phyloP scores from a whole-genome alignment of 2,888 invertebrate genomes.

The Halictus ligatus region DNA sequence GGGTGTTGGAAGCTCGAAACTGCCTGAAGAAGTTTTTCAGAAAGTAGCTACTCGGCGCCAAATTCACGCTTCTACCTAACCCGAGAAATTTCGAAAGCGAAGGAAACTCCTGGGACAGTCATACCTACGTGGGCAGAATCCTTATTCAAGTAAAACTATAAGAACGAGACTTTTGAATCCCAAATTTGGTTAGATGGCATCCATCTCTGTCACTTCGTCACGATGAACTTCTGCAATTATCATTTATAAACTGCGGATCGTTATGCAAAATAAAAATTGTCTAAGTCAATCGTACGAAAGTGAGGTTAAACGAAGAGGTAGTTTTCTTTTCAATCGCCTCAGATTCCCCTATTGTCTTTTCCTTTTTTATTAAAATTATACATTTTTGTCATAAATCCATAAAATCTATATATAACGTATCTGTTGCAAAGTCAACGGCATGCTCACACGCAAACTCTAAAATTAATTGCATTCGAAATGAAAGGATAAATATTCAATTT shows the following conservation, averaged over 20 bases:
- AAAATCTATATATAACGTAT: not conserved
- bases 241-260: not conserved
- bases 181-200: not conserved
- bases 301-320: no score
- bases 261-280: not conserved
- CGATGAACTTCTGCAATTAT: not conserved
- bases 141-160: not conserved
- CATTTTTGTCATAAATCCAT: no score
- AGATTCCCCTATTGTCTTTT: no score
- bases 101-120: not conserved
- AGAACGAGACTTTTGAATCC: not conserved
- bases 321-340: no score
- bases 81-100: not conserved
- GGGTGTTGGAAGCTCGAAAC: not conserved
- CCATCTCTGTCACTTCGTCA: not conserved
- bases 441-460: not conserved
- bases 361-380: no score
- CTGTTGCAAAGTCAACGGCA: not conserved
- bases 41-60: not conserved
- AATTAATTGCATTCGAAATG: not conserved
- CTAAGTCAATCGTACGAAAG: no score
- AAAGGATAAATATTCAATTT: not conserved
- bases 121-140: not conserved
- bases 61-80: conserved; percentile 1
- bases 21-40: conserved; percentile 10